Evolutionary conservation across 1,140 invertebrate species (phyloP), one percentile per base, ranked within the genome.

Genomic region (Colletes latitarsis): DNA sequence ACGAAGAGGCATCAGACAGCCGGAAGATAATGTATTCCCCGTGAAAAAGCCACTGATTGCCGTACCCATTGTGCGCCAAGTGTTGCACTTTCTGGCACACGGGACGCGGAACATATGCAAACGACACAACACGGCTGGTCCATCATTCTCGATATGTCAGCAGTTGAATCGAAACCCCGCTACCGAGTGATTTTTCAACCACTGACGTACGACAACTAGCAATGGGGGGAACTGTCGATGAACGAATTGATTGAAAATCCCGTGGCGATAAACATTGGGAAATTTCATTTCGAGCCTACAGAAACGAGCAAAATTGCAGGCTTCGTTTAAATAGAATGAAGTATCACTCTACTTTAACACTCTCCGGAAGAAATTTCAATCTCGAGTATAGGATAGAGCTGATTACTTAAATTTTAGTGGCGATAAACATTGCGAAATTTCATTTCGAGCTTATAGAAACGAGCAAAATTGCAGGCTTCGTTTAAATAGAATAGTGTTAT

Each of bases 11-110:
- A n/a, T 58, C 30, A 41, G n/a, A 30, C 46, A 43, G 14, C 21
- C 69, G 77, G 69, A 81, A 72, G 68, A 77, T 81, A 84, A 85
- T 68, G 63, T 49, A 71, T 71, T 67, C 53, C 17, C 66, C 66
- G 67, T 49, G 43, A 81, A 84, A 85, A 84, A 85, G 79, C 69
- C 15, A 17, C 21, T 75, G 78, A 80, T 80, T 58, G 53, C 62
- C 30, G 71, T 52, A 43, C 53, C 77, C 21, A 80, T 67, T 80
- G 77, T 79, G 60, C 52, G 70, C 3, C 41, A 46, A 72, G 64
- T n/a, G 64, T 14, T 63, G 77, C 52, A 19, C 52, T 41, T 49
- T 21, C 30, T 17, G 67, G 17, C 41, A 43, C 63, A 3, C 19
- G 17, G 17, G 55, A 69, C 63, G 9, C 19, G 17, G 17, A 52